A percentile compares a stretch with the other conserved stretches of the same genome.
phyloP scores from a whole-genome alignment of 2,888 invertebrate genomes.

The Trachelus stipa region DNA sequence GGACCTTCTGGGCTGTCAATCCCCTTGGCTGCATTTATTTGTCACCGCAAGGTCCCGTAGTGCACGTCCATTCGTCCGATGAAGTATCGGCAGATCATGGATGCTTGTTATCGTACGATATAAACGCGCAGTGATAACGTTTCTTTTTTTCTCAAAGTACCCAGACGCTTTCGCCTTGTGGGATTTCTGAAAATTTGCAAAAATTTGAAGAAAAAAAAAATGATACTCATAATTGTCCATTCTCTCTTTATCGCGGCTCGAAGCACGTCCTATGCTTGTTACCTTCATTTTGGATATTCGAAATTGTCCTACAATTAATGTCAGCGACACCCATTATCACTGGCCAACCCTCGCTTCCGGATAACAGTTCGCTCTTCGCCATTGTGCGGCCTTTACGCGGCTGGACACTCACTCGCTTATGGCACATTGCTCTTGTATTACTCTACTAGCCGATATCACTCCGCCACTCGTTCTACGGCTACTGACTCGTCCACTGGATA shows the following conservation, averaged over 20 bases:
- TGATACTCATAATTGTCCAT: neutral
- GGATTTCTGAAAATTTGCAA: neutral
- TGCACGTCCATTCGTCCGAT: neutral
- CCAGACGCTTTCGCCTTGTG: no score
- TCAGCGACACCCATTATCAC: conserved; percentile 55
- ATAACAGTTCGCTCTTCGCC: conserved; percentile 38
- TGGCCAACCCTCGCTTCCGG: conserved; percentile 16
- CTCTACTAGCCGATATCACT: conserved; percentile 13
- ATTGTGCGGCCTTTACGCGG: conserved; percentile 38
- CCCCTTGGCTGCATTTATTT: conserved; percentile 5
- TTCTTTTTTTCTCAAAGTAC: neutral
- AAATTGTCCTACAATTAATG: conserved; percentile 49
- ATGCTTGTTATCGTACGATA: neutral
- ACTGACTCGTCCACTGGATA: conserved; percentile 12
- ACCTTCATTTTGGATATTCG: neutral
- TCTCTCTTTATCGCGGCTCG: neutral
- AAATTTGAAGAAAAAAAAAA: neutral
- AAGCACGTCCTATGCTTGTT: neutral
- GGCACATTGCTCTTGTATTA: conserved; percentile 24
- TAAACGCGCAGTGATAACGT: neutral
- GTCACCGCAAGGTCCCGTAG: neutral
- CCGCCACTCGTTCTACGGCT: conserved; percentile 13
- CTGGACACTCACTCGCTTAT: conserved; percentile 27
- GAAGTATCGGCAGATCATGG: neutral
- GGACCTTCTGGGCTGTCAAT: conserved; percentile 34